Evolutionary conservation across 2,113 vertebrate genomes (phyloP).

Genomic region (Ancistrus triradiatus): DNA sequence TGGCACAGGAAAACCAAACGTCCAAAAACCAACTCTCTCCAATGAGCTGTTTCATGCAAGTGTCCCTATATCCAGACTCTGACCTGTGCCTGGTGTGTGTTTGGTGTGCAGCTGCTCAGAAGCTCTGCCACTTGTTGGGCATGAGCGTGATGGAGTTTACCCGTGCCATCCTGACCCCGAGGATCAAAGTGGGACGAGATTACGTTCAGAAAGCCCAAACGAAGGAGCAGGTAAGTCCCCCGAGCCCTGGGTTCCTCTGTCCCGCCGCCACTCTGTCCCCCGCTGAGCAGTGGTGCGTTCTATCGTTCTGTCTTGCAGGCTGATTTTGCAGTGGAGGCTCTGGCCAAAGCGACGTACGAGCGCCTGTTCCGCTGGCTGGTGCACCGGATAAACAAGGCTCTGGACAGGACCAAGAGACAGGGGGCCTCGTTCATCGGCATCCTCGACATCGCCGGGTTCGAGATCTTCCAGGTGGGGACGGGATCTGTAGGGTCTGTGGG

Average conservation of each 20-base stretch:
- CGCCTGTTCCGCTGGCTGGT: conserved; percentile 98
- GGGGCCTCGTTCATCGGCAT: conserved; percentile 97
- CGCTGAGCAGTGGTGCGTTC: background rate
- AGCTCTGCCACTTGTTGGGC: conserved; percentile 93
- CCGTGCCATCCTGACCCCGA: conserved; percentile 90
- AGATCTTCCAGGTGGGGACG: conserved; percentile 94
- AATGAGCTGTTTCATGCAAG: no score
- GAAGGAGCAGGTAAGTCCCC: conserved; percentile 86
- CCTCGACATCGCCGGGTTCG: conserved; percentile 96
- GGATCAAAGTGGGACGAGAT: conserved; percentile 98
- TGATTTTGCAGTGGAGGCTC: conserved; percentile 93
- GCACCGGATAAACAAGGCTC: conserved; percentile 93
- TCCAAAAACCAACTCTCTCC: no score
- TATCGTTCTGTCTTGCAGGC: conserved; percentile 65
- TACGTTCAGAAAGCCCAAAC: conserved; percentile 98
- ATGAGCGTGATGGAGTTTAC: conserved; percentile 99
- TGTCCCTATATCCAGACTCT: no score
- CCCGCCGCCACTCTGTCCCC: background rate
- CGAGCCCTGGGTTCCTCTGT: conserved; percentile 1
- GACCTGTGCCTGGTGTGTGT: background rate
- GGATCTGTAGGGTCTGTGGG: no score
- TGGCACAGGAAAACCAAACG: no score
- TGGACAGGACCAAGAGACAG: conserved; percentile 95
- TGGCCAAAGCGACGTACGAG: conserved; percentile 96
- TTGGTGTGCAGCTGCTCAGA: conserved; percentile 82